phyloP scores from a whole-genome alignment of 1,140 invertebrate genomes.

The Wasmannia auropunctata region DNA sequence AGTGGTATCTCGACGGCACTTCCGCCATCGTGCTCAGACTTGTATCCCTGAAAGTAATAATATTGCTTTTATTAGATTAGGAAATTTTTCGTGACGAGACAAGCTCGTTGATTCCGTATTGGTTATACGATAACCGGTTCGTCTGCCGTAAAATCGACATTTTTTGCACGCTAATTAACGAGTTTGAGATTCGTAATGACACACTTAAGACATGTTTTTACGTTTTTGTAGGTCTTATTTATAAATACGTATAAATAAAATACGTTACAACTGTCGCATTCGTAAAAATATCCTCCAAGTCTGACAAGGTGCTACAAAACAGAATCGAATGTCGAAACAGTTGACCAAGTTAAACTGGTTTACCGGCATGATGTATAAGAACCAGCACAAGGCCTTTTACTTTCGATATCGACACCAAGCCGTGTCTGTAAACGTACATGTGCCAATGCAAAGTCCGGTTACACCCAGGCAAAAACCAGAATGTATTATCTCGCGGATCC shows the following conservation, averaged over 20 bases:
- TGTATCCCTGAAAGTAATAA: constrained; percentile 85
- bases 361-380: constrained; percentile 63
- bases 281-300: neutral
- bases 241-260: too few relatives aligned
- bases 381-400: constrained; percentile 84
- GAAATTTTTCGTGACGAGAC: neutral
- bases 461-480: constrained; percentile 42
- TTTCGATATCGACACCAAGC: constrained; percentile 76
- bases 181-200: neutral
- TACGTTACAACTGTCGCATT: neutral
- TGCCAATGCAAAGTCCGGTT: constrained; percentile 64
- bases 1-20: constrained; percentile 91
- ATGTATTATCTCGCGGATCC: neutral
- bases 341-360: constrained; percentile 73
- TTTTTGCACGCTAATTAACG: neutral
- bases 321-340: constrained; percentile 76
- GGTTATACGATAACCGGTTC: neutral
- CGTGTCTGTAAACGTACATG: constrained; percentile 45
- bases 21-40: constrained; percentile 87
- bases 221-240: too few relatives aligned
- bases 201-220: too few relatives aligned
- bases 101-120: neutral
- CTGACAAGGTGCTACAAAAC: neutral
- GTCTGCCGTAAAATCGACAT: neutral
- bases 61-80: neutral